Base-by-base conservation (phyloP, 2,888 invertebrate species). In the Lasioglossum marginatum region DNA sequence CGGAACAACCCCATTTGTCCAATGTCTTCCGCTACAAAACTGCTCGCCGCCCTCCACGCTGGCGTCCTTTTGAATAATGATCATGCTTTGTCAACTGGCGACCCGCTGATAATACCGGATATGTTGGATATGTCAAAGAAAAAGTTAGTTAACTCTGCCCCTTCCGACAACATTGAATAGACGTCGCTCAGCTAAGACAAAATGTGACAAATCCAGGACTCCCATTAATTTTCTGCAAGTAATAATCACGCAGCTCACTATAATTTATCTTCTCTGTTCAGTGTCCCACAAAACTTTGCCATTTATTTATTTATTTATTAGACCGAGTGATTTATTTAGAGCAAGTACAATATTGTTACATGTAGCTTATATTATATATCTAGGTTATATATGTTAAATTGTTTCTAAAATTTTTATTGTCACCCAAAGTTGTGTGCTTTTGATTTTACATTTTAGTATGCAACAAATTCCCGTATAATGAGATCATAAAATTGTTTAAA, bases 1-100 rank as follows among this genome's bases (percentile, higher is more conserved):
- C 94, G 93, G 93, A 94, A 94, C 94, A 94, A 94, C 93, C 94
- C 94, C 94, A 94, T 94, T 94, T 94, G 94, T 94, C 94, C 92
- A 90, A 92, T 92, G 94, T 94, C 94, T 94, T 94, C 94, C 94
- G 94, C 92, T 94, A 94, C 94, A 94, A 94, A 94, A 94, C 94
- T 93, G 92, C 92, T 89, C 88, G 91, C 86, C 85, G 83, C 88
- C 88, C 88, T 89, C 88, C 83, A 75, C 83, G 85, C 86, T 83
- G 86, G 89, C 89, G 91, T 92, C 91, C 92, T 91, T 92, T 92
- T 94, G 94, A 94, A 93, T 93, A 93, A 93, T 93, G 92, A 91
- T 86, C 87, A 82, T 88, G 89, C 92, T 93, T 93, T 91, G 92
- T 92, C 91, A 92, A 90, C 91, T 83, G 86, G 87, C 87, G 84